Evolutionary conservation across 2,888 invertebrate species (phyloP).

Genomic region (Melanophora roralis): DNA sequence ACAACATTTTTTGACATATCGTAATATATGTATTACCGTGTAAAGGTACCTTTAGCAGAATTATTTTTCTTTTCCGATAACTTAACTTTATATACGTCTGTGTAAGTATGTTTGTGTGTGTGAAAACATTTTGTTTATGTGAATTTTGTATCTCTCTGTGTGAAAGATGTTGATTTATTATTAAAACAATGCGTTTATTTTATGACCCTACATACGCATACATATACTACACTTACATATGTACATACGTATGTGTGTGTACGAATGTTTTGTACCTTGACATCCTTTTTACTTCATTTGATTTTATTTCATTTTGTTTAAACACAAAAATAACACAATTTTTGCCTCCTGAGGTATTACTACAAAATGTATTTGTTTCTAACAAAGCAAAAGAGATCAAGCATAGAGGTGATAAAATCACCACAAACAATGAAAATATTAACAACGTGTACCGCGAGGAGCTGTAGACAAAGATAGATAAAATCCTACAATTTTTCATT

Average conservation of each 20-base stretch:
- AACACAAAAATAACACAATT: constrained; percentile 21
- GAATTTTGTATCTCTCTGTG: constrained; percentile 45
- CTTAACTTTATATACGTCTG: neutral
- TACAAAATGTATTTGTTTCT: neutral
- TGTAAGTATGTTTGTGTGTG: neutral
- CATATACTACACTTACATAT: neutral
- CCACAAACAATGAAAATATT: constrained; percentile 5
- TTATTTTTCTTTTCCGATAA: no score
- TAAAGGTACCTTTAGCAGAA: no score
- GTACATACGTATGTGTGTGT: neutral
- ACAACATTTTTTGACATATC: no score
- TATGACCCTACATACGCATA: constrained; percentile 24
- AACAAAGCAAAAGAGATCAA: neutral
- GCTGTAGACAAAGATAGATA: constrained; percentile 36
- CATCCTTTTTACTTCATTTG: no score
- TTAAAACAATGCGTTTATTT: constrained; percentile 52
- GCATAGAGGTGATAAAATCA: constrained; percentile 10
- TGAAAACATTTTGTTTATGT: constrained; percentile 22
- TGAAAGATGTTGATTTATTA: constrained; percentile 59
- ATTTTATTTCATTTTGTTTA: neutral
- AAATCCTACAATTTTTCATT: constrained; percentile 44
- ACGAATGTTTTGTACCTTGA: constrained; percentile 25
- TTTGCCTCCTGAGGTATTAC: constrained; percentile 15
- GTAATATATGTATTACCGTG: no score
- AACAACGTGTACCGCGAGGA: constrained; percentile 13